Evolutionary conservation across 2,113 vertebrate genomes (phyloP).

Genomic region (Phaethon lepturus): DNA sequence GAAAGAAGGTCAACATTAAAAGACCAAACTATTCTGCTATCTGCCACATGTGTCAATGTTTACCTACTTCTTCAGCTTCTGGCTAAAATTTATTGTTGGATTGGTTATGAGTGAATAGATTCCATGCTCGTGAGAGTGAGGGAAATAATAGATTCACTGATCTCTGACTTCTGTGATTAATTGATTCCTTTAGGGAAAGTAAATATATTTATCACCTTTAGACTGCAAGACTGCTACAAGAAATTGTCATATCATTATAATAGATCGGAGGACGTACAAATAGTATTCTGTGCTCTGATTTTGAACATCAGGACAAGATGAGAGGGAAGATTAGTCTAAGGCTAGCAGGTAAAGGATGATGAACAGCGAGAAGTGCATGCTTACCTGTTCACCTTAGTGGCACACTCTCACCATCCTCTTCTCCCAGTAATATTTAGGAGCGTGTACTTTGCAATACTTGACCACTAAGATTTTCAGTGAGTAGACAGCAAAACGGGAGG

Average conservation of each 20-base stretch:
- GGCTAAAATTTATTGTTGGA: background rate
- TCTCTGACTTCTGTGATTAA: slow-evolving; percentile 20
- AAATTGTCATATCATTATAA: background rate
- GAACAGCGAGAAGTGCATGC: background rate
- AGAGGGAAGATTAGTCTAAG: background rate
- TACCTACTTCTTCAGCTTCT: background rate
- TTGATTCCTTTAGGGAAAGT: slow-evolving; percentile 20
- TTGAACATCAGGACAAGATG: background rate
- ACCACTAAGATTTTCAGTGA: background rate
- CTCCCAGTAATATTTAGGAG: background rate
- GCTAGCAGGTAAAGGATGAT: background rate
- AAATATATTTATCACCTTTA: slow-evolving; percentile 50
- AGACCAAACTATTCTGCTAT: background rate
- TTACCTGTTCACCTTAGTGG: background rate
- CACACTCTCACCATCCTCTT: background rate
- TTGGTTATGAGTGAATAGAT: background rate
- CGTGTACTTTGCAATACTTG: background rate
- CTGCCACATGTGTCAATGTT: background rate
- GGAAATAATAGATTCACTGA: slow-evolving; percentile 31
- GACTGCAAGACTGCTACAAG: background rate
- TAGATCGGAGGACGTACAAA: background rate
- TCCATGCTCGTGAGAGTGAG: background rate
- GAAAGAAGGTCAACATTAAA: background rate
- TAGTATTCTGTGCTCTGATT: background rate
- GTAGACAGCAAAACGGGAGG: background rate